Evolutionary conservation across 2,888 invertebrate genomes (phyloP).

Genomic region (Calliphora vomitoria): DNA sequence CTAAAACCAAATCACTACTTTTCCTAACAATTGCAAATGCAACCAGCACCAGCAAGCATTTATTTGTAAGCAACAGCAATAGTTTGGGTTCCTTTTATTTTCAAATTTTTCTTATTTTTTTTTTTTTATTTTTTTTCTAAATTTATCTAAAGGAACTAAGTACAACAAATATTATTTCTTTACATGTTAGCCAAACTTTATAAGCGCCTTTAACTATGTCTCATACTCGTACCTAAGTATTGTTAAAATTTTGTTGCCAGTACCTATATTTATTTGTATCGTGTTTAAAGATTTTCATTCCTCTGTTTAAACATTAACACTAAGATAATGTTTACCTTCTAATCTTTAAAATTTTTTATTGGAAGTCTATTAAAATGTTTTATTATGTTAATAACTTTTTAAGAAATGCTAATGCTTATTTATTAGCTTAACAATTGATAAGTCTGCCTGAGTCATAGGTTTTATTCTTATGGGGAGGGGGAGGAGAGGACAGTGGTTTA

Average conservation of each 20-base stretch:
- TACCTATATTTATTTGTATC: slow-evolving; percentile 1
- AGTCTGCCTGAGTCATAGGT: neutral
- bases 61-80: neutral
- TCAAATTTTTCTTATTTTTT: neutral
- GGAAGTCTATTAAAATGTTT: neutral
- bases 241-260: slow-evolving; percentile 20
- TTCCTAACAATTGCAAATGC: slow-evolving; percentile 53
- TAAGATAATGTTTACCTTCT: neutral
- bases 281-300: slow-evolving; percentile 2
- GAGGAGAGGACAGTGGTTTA: too few species aligned
- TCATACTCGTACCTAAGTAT: neutral
- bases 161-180: slow-evolving; percentile 59
- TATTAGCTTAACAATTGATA: neutral
- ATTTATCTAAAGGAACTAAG: slow-evolving; percentile 15
- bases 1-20: slow-evolving; percentile 33
- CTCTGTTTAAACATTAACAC: slow-evolving; percentile 56
- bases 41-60: neutral
- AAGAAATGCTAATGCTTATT: neutral
- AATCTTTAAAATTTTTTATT: neutral
- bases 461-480: too few species aligned
- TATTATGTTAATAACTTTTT: neutral
- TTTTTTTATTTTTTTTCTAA: neutral
- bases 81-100: slow-evolving; percentile 4
- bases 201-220: slow-evolving; percentile 25
- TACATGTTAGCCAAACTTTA: slow-evolving; percentile 39